These are phyloP conservation scores for Linepithema humile DNA, from an alignment of 1,140 invertebrate species.

Conservation along the genomic window DNA sequence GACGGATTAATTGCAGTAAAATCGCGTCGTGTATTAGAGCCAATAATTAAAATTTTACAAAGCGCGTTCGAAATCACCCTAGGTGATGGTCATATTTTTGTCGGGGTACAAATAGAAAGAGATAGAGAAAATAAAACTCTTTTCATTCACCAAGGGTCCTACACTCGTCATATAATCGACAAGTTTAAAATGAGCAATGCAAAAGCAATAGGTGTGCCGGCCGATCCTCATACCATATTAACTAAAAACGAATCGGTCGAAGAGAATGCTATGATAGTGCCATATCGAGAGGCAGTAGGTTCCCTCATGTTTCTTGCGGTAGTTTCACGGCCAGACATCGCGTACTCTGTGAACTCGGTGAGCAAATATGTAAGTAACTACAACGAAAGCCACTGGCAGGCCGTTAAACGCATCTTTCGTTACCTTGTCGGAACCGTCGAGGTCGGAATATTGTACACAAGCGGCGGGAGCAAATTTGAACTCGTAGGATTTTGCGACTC, in stretches of 20 bases:
- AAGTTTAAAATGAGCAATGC: neutral
- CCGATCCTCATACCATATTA: neutral
- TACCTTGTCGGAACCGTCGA: neutral
- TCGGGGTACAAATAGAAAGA: neutral
- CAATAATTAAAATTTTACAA: neutral
- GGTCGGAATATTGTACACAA: neutral
- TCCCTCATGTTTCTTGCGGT: neutral
- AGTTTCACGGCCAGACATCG: neutral
- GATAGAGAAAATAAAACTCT: neutral
- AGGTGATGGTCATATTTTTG: neutral
- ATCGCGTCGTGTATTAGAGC: neutral
- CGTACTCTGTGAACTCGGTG: neutral
- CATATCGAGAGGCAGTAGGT: neutral
- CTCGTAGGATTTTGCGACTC: neutral
- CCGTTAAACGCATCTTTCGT: neutral
- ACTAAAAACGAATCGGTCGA: neutral
- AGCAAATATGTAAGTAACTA: conserved; percentile 68
- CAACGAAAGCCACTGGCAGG: conserved; percentile 23
- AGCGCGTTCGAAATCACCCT: neutral
- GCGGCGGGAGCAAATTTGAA: neutral
- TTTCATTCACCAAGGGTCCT: neutral
- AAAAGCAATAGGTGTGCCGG: neutral
- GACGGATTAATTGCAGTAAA: neutral
- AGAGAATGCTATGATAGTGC: neutral
- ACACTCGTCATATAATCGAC: neutral